A percentile compares a stretch with the other conserved stretches of the same genome.
These are phyloP conservation scores for Kryphioiulus occultus DNA, from an alignment of 2,888 invertebrate genomes.

Conservation along the genomic window DNA sequence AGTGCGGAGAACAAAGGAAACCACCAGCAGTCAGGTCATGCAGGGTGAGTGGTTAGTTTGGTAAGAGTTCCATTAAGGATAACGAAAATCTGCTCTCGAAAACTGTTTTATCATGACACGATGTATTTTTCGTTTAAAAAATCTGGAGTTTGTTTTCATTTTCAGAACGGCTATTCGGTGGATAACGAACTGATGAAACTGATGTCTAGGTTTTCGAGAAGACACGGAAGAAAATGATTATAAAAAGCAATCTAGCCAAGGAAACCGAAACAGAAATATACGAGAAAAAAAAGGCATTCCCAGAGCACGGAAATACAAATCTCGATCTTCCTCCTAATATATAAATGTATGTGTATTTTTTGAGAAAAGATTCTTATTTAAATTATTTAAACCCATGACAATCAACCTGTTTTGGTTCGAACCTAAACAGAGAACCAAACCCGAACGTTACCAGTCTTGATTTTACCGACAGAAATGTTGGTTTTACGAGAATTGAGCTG, in stretches of 20 bases:
- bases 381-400: neutral
- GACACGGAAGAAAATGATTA: neutral
- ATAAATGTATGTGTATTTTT: neutral
- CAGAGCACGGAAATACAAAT: neutral
- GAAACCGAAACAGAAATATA: neutral
- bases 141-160: neutral
- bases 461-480: no score
- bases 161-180: slow-evolving; percentile 1
- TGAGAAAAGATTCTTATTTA: neutral
- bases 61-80: neutral
- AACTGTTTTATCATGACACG: no score
- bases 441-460: neutral
- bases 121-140: no score
- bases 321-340: slow-evolving; percentile 3
- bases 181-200: neutral
- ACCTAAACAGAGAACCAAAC: neutral
- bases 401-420: neutral
- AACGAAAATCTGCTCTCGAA: neutral
- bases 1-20: neutral
- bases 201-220: neutral
- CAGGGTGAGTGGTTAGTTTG: neutral
- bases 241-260: neutral
- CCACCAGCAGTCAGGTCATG: neutral
- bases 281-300: neutral
- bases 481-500: no score